Conservation (phyloP, 2,888 invertebrate genomes). For the Apodemia hepburni region DNA sequence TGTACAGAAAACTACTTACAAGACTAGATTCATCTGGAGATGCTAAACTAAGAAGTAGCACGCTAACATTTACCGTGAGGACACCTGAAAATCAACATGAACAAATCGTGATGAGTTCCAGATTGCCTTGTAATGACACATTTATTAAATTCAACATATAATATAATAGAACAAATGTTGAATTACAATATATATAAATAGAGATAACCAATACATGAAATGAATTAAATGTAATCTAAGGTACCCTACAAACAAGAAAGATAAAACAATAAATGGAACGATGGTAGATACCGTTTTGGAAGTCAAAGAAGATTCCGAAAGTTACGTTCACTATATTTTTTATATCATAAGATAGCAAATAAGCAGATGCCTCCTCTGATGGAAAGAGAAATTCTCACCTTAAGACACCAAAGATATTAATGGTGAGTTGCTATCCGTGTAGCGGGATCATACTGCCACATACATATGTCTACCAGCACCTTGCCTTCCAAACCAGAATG, state of each 20-base stretch:
- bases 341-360: no score
- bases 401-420: no score
- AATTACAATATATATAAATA: background rate
- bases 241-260: no score
- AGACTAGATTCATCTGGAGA: slow-evolving; percentile 98
- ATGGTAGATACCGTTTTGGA: no score
- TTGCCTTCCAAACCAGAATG: no score
- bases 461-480: no score
- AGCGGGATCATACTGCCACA: no score
- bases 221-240: no score
- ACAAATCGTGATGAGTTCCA: slow-evolving; percentile 21
- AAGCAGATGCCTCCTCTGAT: no score
- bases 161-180: background rate
- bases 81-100: slow-evolving; percentile 84
- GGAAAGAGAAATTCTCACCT: no score
- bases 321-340: background rate
- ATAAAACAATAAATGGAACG: background rate
- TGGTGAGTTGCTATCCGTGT: no score
- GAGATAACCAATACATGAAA: background rate
- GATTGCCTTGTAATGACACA: slow-evolving; percentile 17
- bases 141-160: background rate
- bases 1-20: slow-evolving; percentile 82
- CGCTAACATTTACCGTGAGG: slow-evolving; percentile 95
- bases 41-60: slow-evolving; percentile 94
- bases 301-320: no score